Evolutionary conservation across 2,888 invertebrate species (phyloP).

Genomic region (Oscheius myriophilus): DNA sequence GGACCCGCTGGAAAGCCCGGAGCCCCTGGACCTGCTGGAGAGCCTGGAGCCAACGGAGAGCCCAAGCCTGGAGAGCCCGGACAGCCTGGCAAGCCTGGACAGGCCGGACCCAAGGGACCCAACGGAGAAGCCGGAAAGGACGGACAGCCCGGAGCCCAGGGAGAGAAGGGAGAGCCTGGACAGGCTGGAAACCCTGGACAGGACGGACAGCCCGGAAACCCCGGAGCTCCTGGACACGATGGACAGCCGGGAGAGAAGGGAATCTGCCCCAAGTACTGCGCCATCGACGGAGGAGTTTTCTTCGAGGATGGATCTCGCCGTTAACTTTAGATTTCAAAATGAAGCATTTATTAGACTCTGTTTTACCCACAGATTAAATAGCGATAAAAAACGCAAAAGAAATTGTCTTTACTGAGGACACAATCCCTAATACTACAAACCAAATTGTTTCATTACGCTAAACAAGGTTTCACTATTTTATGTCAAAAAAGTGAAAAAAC

Average conservation of each 20-base stretch:
- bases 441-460: no score
- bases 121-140: slow-evolving; percentile 51
- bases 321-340: slow-evolving; percentile 32
- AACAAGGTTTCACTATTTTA: no score
- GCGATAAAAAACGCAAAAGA: no score
- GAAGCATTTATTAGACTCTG: background rate
- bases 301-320: slow-evolving; percentile 69
- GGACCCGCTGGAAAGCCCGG: slow-evolving; percentile 43
- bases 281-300: slow-evolving; percentile 65
- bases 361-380: no score
- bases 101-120: slow-evolving; percentile 49
- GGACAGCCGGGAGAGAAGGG: slow-evolving; percentile 51
- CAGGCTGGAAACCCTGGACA: slow-evolving; percentile 52
- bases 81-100: slow-evolving; percentile 51
- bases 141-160: slow-evolving; percentile 44
- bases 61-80: slow-evolving; percentile 51
- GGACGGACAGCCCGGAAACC: slow-evolving; percentile 52
- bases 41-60: slow-evolving; percentile 37
- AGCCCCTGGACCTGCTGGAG: slow-evolving; percentile 45
- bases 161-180: slow-evolving; percentile 54
- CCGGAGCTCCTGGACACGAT: slow-evolving; percentile 30
- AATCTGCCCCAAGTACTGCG: slow-evolving; percentile 61
- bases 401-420: no score
- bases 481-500: no score
- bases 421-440: no score